Evolutionary conservation across 2,113 vertebrate genomes (phyloP), one percentile per base, ranked within the genome.

Genomic region (Microtus oregoni): DNA sequence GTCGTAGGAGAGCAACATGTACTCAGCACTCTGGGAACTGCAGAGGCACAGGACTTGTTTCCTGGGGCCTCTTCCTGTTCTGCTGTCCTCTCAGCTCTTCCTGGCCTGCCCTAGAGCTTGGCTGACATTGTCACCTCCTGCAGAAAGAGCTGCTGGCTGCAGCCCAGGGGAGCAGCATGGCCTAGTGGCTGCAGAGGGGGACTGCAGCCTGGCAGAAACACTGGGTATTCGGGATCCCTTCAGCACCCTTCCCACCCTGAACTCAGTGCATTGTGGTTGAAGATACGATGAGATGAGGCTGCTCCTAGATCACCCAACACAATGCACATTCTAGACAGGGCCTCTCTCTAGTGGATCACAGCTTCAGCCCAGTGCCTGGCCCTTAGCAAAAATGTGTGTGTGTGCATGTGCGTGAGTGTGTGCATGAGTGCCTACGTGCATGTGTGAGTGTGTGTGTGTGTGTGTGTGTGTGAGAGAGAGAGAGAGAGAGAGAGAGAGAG

Each of bases 111-210:
- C 15, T 0, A 7, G n/a, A 20, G 58, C 44, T 14, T 67, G 30
- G 7, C 20, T 86, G 87, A 22, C 52, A 17, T 75, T 58, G 92
- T 47, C 15, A 63, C 67, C 47, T 50, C 52, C 14, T 63, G 38
- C 44, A 75, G 79, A 65, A 73, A 38, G n/a, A 32, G 68, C 44
- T 47, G 82, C 77, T 85, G 87, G 78, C 85, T 32, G 6, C 65
- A 63, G 58, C 65, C 87, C 82, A 58, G 55, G 87, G 73, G 38
- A 68, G 82, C 79, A 90, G 95, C 82, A 92, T 52, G 41, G 78
- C 73, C 83, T 83, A 52, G 35, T 94, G 68, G 83, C 41, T 90
- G 63, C 19, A 73, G 68, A 44, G 26, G 28, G 35, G 79, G 47
- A 76, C 85, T 85, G 44, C 85, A 92, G 79, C 24, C 35, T 77